A percentile compares a stretch with the other conserved stretches of the same genome.
These are phyloP conservation scores for Hyposmocoma kahamanoa DNA, from an alignment of 1,140 invertebrate genomes.

Conservation along the genomic window DNA sequence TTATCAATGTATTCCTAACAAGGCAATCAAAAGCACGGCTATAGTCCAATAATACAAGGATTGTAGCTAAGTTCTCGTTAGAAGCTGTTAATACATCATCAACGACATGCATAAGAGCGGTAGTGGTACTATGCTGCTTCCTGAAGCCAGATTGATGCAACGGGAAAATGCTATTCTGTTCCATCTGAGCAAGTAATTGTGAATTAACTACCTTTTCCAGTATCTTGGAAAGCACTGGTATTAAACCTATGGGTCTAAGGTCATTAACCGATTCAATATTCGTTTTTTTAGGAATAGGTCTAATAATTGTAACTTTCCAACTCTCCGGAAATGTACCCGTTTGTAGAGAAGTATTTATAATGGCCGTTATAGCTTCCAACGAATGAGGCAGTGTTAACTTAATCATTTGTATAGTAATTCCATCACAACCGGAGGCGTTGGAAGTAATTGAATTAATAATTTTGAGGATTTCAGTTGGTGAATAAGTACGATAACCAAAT, in stretches of 20 bases:
- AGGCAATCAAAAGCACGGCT: neutral
- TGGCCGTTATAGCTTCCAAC: neutral
- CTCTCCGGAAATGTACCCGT: neutral
- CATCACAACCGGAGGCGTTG: neutral
- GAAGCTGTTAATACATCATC: neutral
- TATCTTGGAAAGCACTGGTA: neutral
- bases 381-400: neutral
- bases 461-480: neutral
- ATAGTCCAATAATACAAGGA: neutral
- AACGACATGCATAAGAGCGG: neutral
- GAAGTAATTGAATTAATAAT: neutral
- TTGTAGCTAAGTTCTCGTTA: neutral
- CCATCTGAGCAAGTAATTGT: neutral
- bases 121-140: neutral
- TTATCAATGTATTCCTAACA: neutral
- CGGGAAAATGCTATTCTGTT: neutral
- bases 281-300: neutral
- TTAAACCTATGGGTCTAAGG: neutral
- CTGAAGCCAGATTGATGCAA: neutral
- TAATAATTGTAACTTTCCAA: neutral
- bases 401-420: neutral
- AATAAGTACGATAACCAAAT: neutral
- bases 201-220: neutral
- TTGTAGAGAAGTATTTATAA: neutral
- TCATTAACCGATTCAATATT: neutral